A percentile compares a stretch with the other conserved stretches of the same genome.
Conservation (phyloP, 1,140 invertebrate genomes). For the Delia radicum region DNA sequence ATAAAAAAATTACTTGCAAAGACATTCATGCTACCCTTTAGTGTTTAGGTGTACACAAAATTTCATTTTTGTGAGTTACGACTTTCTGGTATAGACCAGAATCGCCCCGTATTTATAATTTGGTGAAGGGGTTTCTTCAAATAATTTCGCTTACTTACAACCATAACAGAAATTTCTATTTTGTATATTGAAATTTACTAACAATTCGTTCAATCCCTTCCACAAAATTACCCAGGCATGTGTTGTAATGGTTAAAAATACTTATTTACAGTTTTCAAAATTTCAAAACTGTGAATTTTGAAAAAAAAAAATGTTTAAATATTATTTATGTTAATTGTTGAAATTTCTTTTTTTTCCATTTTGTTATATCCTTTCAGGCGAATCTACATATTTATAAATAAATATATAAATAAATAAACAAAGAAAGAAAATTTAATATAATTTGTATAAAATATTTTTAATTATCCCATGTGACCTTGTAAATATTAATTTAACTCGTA, state of each 20-base stretch:
- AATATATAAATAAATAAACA: background rate
- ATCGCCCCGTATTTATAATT: too few species aligned
- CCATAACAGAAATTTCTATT: too few species aligned
- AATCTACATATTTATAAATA: constrained; percentile 25
- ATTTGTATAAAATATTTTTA: background rate
- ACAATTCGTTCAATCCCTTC: background rate
- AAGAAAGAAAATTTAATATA: background rate
- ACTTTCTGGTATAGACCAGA: too few species aligned
- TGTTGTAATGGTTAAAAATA: background rate
- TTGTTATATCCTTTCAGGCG: constrained; percentile 18
- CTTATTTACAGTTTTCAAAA: background rate
- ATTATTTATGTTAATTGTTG: background rate
- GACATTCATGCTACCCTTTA: too few species aligned
- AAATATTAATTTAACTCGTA: background rate
- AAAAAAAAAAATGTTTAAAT: background rate
- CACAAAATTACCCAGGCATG: background rate
- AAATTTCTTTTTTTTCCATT: background rate
- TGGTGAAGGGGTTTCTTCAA: too few species aligned
- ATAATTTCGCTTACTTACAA: too few species aligned
- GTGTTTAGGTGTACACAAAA: too few species aligned
- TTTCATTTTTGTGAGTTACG: too few species aligned
- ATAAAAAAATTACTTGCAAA: too few species aligned
- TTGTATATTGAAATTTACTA: background rate
- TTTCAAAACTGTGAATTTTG: too few species aligned
- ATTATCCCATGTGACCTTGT: background rate